A percentile compares a stretch with the other conserved stretches of the same genome.
These are phyloP conservation scores for Halictus rubicundus DNA, from an alignment of 1,140 invertebrate genomes.

Conservation along the genomic window DNA sequence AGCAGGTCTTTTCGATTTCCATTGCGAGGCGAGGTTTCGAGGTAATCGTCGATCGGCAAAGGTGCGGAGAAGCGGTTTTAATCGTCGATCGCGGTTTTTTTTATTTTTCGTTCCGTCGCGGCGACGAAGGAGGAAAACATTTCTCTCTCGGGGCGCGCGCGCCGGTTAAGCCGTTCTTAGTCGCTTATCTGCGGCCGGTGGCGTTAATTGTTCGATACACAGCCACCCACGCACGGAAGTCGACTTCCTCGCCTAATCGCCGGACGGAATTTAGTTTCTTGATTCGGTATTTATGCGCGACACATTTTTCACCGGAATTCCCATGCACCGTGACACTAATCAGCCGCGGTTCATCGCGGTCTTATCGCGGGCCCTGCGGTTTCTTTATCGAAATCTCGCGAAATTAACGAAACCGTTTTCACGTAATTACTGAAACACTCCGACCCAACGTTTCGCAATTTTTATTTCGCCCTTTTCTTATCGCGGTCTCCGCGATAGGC, in stretches of 20 bases:
- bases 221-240: slow-evolving; percentile 74
- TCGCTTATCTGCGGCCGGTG: slow-evolving; percentile 66
- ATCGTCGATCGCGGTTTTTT: slow-evolving; percentile 10
- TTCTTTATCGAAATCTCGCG: too few relatives aligned
- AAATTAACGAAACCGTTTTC: too few relatives aligned
- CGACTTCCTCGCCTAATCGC: slow-evolving; percentile 74
- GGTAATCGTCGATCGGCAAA: background rate
- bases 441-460: too few relatives aligned
- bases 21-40: background rate
- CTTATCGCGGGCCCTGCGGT: too few relatives aligned
- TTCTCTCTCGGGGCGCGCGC: slow-evolving; percentile 24
- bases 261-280: slow-evolving; percentile 59
- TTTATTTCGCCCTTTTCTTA: too few relatives aligned
- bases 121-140: slow-evolving; percentile 22
- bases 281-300: slow-evolving; percentile 58
- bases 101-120: too few relatives aligned
- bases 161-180: slow-evolving; percentile 44
- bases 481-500: too few relatives aligned
- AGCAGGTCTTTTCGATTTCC: too few relatives aligned
- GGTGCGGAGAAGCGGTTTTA: background rate
- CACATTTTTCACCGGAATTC: slow-evolving; percentile 52
- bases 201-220: slow-evolving; percentile 73
- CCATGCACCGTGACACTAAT: background rate
- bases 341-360: slow-evolving; percentile 11
- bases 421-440: too few relatives aligned